Evolutionary conservation across 2,888 invertebrate genomes (phyloP).

Genomic region (Dascillus cervinus): DNA sequence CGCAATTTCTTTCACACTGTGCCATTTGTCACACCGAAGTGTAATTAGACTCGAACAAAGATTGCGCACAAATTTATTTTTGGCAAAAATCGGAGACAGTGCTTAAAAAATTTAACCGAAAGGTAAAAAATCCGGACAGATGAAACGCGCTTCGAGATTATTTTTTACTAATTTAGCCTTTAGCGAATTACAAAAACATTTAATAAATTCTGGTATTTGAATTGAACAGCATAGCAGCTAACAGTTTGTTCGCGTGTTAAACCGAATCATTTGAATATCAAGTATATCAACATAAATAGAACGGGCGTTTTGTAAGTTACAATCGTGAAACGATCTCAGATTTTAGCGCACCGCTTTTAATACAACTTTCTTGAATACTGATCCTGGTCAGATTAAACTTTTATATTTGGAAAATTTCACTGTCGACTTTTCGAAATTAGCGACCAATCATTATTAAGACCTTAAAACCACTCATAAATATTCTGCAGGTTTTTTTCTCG

Average conservation of each 20-base stretch:
- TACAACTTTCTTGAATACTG: constrained; percentile 18
- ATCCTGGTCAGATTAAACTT: constrained; percentile 13
- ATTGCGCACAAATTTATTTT: no score
- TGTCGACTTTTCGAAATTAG: no score
- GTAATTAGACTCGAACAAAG: no score
- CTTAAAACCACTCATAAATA: no score
- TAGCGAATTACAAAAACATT: constrained; percentile 14
- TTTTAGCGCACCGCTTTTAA: constrained; percentile 17
- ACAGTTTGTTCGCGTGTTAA: constrained; percentile 28
- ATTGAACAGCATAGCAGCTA: constrained; percentile 21
- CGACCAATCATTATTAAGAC: no score
- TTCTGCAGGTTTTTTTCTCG: no score
- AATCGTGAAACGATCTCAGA: constrained; percentile 19
- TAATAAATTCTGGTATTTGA: constrained; percentile 18
- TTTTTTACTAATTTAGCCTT: constrained; percentile 12
- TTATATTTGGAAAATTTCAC: constrained; percentile 14
- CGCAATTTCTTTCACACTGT: no score
- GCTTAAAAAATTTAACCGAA: no score
- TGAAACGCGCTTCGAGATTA: no score
- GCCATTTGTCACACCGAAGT: no score
- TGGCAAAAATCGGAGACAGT: no score
- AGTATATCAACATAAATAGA: constrained; percentile 28
- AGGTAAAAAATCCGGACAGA: no score
- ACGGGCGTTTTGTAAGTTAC: constrained; percentile 25
- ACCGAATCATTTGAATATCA: constrained; percentile 28